These are phyloP conservation scores for Poeciliopsis turneri DNA, from an alignment of 2,797 vertebrate genomes.

Conservation along the genomic window DNA sequence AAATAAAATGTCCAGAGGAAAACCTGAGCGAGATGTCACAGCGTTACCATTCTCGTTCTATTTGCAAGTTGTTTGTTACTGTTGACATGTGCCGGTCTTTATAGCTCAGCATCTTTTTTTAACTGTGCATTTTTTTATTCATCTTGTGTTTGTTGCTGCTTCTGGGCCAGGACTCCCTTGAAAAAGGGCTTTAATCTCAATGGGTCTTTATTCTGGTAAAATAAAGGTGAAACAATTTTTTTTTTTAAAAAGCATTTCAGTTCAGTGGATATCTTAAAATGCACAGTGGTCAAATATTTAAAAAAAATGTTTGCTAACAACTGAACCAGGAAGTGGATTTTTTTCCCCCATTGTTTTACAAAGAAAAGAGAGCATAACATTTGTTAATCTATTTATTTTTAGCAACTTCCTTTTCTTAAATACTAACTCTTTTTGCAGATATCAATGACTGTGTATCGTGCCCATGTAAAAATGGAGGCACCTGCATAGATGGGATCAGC, in stretches of 20 bases:
- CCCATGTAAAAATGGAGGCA: conserved; percentile 92
- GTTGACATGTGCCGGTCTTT: too few species aligned
- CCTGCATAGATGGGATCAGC: conserved; percentile 91
- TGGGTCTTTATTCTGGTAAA: too few species aligned
- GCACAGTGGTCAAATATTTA: neutral
- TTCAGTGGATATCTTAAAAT: neutral
- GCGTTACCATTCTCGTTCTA: neutral
- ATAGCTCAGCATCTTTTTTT: too few species aligned
- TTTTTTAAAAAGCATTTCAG: neutral
- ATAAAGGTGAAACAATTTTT: too few species aligned
- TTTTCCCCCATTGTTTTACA: neutral
- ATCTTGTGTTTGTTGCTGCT: neutral
- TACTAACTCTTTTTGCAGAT: conserved; percentile 76
- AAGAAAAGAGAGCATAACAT: neutral
- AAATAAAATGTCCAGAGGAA: conserved; percentile 12
- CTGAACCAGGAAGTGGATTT: neutral
- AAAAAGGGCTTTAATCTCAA: too few species aligned
- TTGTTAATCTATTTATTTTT: neutral
- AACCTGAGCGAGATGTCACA: neutral
- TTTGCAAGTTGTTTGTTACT: neutral
- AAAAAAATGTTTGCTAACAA: neutral
- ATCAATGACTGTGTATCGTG: conserved; percentile 90
- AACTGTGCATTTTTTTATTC: neutral
- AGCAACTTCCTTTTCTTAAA: neutral
- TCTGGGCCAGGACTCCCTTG: too few species aligned